Conservation (phyloP, 1,140 invertebrate genomes). For the Formica selysi region DNA sequence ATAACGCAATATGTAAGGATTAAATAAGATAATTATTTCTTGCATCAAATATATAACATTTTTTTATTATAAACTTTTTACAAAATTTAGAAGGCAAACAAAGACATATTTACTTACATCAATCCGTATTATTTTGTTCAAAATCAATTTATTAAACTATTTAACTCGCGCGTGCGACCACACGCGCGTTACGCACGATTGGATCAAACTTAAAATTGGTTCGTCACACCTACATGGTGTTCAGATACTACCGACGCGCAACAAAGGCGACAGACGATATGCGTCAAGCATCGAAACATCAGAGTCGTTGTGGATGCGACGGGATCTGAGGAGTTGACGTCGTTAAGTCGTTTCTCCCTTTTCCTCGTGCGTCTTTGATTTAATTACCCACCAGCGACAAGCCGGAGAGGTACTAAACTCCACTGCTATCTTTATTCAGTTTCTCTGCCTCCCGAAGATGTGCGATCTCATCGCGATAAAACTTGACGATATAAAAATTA, state of each 20-base stretch:
- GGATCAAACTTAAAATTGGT: not conserved
- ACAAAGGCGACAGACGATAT: conserved; percentile 15
- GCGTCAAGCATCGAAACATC: conserved; percentile 24
- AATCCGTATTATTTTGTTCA: not conserved
- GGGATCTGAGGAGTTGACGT: conserved; percentile 53
- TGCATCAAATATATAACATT: not conserved
- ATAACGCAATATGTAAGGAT: not conserved
- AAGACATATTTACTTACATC: not conserved
- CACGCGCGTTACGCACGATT: conserved; percentile 25
- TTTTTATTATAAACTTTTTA: not conserved
- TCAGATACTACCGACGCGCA: conserved; percentile 31
- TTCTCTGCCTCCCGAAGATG: conserved; percentile 62
- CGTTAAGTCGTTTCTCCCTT: conserved; percentile 39
- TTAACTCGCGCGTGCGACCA: not conserved
- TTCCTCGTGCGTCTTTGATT: conserved; percentile 71
- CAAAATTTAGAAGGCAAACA: not conserved
- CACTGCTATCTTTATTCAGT: conserved; percentile 60
- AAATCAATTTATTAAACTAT: not conserved
- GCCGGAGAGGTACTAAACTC: conserved; percentile 54
- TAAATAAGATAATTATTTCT: not conserved
- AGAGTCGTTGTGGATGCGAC: conserved; percentile 36
- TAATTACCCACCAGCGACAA: conserved; percentile 74
- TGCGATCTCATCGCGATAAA: conserved; percentile 70
- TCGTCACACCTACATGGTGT: conserved; percentile 46
- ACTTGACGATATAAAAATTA: conserved; percentile 22